Percentiles rank a stretch among this genome's conserved stretches.
Evolutionary conservation across 2,888 invertebrate species (phyloP).

Genomic region (Dexiosoma caninum): DNA sequence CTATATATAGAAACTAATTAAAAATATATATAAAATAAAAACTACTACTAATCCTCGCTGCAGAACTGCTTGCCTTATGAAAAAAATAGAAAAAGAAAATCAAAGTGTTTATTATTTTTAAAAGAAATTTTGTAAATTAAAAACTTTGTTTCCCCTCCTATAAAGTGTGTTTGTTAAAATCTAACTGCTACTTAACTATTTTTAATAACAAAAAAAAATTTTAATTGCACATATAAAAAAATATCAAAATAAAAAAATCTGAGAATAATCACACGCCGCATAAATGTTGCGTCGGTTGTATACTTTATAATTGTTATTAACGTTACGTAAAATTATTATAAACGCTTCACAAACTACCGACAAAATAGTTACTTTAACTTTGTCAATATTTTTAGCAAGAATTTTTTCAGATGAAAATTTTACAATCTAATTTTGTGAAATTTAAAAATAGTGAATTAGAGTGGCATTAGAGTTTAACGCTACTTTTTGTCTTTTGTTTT

Average conservation of each 20-base stretch:
- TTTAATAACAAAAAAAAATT: too few relatives aligned
- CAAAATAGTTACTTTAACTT: too few relatives aligned
- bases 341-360: too few relatives aligned
- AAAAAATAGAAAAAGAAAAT: slow-evolving; percentile 59
- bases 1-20: slow-evolving; percentile 24
- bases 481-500: slow-evolving; percentile 7
- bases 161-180: slow-evolving; percentile 7
- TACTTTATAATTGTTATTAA: too few relatives aligned
- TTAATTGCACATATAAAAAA: neutral
- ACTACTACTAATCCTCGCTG: slow-evolving; percentile 59
- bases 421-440: too few relatives aligned
- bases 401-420: too few relatives aligned
- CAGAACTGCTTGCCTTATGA: slow-evolving; percentile 62
- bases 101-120: slow-evolving; percentile 51
- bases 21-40: neutral
- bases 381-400: too few relatives aligned
- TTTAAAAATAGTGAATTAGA: neutral
- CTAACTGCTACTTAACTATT: neutral
- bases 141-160: neutral
- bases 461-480: neutral
- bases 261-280: neutral
- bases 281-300: too few relatives aligned
- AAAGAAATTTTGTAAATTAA: slow-evolving; percentile 31
- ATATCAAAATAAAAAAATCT: neutral
- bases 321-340: too few relatives aligned